A percentile compares a stretch with the other conserved stretches of the same genome.
phyloP scores from a whole-genome alignment of 2,888 invertebrate species.

The Cephus nigrinus region DNA sequence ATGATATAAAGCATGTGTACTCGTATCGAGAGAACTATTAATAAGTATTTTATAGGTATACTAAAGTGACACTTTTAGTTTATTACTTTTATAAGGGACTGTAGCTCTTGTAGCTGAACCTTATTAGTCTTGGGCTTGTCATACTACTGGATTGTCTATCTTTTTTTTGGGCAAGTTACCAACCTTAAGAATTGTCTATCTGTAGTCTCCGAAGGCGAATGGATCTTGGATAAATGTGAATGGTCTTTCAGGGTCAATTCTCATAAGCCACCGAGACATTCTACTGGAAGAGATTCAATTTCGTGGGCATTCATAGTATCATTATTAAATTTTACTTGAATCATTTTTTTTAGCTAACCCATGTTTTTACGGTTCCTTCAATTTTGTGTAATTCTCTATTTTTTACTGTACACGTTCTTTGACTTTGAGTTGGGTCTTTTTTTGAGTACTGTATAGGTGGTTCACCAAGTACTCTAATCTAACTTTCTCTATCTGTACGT shows the following conservation, averaged over 20 bases:
- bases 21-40: conserved; percentile 8
- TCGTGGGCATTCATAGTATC: background rate
- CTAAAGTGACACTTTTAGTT: background rate
- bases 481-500: too few species aligned
- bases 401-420: too few species aligned
- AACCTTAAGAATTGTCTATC: background rate
- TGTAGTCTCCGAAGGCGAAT: background rate
- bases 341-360: background rate
- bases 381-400: background rate
- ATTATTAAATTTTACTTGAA: background rate
- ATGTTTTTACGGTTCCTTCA: background rate
- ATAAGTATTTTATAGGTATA: conserved; percentile 18
- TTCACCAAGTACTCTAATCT: too few species aligned
- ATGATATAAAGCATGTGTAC: conserved; percentile 1
- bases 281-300: background rate
- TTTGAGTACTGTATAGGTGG: too few species aligned
- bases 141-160: background rate
- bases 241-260: background rate
- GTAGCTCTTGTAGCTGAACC: background rate
- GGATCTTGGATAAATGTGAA: background rate
- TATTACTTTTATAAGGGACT: background rate
- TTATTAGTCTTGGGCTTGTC: background rate
- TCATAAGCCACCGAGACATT: background rate
- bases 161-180: background rate
- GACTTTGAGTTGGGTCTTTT: too few species aligned